These are phyloP conservation scores for Antheraea assamensis DNA, from an alignment of 2,888 invertebrate species.

Conservation along the genomic window DNA sequence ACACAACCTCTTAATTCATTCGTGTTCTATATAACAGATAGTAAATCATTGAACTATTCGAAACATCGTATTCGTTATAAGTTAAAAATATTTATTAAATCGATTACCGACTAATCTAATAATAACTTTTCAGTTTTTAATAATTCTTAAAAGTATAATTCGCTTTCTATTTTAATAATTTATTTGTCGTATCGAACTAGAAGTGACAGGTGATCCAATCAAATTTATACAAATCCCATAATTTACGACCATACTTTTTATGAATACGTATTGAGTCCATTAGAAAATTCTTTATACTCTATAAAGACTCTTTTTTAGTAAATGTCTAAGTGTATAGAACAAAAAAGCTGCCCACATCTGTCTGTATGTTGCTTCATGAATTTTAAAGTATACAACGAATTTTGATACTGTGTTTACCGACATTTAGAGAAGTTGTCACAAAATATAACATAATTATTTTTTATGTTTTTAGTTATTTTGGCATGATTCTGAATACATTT, in stretches of 20 bases:
- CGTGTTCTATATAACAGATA: background rate
- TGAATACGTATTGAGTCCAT: slow-evolving; percentile 16
- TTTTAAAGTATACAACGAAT: too few relatives aligned
- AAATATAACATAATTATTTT: too few relatives aligned
- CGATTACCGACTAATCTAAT: slow-evolving; percentile 1
- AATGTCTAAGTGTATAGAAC: background rate
- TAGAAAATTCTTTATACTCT: slow-evolving; percentile 12
- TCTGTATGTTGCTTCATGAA: too few relatives aligned
- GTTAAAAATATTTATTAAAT: background rate
- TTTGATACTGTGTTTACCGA: too few relatives aligned
- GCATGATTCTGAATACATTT: too few relatives aligned
- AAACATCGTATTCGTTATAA: background rate
- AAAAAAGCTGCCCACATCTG: too few relatives aligned
- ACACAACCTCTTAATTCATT: background rate
- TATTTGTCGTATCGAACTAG: slow-evolving; percentile 4
- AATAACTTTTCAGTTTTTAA: background rate
- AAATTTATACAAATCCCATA: slow-evolving; percentile 17
- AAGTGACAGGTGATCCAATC: slow-evolving; percentile 21
- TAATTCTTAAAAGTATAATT: background rate
- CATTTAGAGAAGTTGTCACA: too few relatives aligned
- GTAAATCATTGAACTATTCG: background rate
- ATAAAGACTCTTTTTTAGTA: background rate
- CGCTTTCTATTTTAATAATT: slow-evolving; percentile 7
- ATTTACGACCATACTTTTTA: slow-evolving; percentile 12
- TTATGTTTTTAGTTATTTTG: too few relatives aligned